phyloP scores from a whole-genome alignment of 2,888 invertebrate genomes.

The Troilus luridus region DNA sequence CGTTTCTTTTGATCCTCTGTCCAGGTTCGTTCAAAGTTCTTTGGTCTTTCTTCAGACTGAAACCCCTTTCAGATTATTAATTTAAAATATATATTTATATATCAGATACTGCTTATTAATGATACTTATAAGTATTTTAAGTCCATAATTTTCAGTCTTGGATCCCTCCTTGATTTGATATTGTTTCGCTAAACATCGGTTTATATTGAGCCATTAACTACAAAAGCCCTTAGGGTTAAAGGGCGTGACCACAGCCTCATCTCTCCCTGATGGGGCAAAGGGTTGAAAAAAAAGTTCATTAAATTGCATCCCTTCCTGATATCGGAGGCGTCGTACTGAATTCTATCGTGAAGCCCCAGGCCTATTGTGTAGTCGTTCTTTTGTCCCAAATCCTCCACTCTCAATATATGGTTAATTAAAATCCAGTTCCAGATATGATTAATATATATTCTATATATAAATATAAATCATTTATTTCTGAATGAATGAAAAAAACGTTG shows the following conservation, averaged over 20 bases:
- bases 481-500: too few species aligned
- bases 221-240: neutral
- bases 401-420: neutral
- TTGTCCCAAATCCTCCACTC: neutral
- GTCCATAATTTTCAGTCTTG: neutral
- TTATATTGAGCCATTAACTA: neutral
- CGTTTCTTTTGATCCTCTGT: too few species aligned
- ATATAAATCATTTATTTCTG: neutral
- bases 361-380: neutral
- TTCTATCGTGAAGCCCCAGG: neutral
- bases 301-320: slow-evolving; percentile 12
- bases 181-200: neutral
- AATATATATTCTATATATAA: neutral
- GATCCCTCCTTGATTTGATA: neutral
- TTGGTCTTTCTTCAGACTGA: too few species aligned
- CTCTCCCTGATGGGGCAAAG: neutral
- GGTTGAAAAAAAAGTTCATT: neutral
- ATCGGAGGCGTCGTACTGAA: neutral
- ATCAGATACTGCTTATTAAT: too few species aligned
- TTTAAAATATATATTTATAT: too few species aligned
- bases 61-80: too few species aligned
- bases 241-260: neutral
- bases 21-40: too few species aligned
- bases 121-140: too few species aligned
- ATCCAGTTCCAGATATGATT: neutral